Evolutionary conservation across 1,140 invertebrate species (phyloP), one percentile per base, ranked within the genome.

Genomic region (Trichoplusia ni): DNA sequence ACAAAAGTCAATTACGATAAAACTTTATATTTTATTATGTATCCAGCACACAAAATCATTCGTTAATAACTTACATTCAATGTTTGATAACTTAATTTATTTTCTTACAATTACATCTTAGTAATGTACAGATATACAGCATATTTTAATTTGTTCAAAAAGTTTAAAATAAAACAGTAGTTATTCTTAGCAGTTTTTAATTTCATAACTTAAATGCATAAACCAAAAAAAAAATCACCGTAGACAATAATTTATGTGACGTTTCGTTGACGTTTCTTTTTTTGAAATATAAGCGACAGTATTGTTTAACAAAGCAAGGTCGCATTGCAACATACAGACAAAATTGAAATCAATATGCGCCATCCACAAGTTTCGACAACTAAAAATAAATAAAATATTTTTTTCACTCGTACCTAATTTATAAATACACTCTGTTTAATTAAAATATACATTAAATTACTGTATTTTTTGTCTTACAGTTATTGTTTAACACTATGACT

Each of bases 311-410:
- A 2, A 25, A 54, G 51, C 51, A 54, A 54, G 35, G 35, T 38
- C 51, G 11, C 7, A 14, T 38, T 54, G 21, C 19, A 25, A 40
- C 51, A 54, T 16, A 54, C 13, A 40, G 27, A 53, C 19, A 38
- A 38, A 18, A 58, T 42, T 29, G 13, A 29, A 40, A 42, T 31
- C 14, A 42, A 29, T 7, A 58, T 31, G 21, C 19, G 19, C 21
- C 25, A 42, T 16, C 5, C 23, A 46, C 25, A 44, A 44, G 44
- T 59, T 23, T 31, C 51, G 4, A 44, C 27, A 53, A 33, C 40
- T 40, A 80, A 75, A 80, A 82, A 84, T 82, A 78, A 79, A 81
- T 85, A 77, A 76, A 79, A 77, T 73, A 79, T 76, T 77, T 68
- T 69, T 67, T 67, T 79, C 73, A 69, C 77, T 72, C 49, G 46